phyloP scores from a whole-genome alignment of 1,140 invertebrate species.

The Elysia chlorotica region DNA sequence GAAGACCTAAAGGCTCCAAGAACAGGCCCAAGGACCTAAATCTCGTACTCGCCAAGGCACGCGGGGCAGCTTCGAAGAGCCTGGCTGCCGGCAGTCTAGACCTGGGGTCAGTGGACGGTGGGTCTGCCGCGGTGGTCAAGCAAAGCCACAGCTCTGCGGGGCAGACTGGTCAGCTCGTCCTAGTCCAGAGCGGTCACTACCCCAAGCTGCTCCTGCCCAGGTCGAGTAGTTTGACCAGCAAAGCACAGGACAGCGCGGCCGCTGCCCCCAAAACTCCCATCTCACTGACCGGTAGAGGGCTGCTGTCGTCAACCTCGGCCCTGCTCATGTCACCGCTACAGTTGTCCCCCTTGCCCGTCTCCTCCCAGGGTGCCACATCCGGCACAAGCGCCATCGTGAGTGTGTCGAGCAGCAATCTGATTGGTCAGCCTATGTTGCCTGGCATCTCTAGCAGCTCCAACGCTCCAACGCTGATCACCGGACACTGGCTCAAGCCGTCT shows the following conservation, averaged over 20 bases:
- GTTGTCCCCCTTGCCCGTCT: too few relatives aligned
- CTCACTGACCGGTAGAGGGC: too few relatives aligned
- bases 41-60: slow-evolving; percentile 29
- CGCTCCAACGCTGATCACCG: neutral
- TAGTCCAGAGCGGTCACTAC: too few relatives aligned
- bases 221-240: slow-evolving; percentile 1
- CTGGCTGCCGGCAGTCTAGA: too few relatives aligned
- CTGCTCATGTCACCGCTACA: too few relatives aligned
- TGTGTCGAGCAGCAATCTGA: slow-evolving; percentile 19
- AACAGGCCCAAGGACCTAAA: slow-evolving; percentile 39
- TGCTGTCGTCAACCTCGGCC: neutral
- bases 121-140: neutral
- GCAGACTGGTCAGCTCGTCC: too few relatives aligned
- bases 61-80: too few relatives aligned
- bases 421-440: slow-evolving; percentile 37
- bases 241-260: too few relatives aligned
- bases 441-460: neutral
- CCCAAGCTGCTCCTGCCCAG: slow-evolving; percentile 21
- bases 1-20: slow-evolving; percentile 49
- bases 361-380: neutral
- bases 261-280: too few relatives aligned
- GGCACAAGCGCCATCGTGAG: neutral
- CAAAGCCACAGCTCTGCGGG: neutral
- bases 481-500: neutral
- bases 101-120: too few relatives aligned